A percentile compares a stretch with the other conserved stretches of the same genome.
Conservation (phyloP, 1,140 invertebrate genomes). For the Eubasilissa regina region DNA sequence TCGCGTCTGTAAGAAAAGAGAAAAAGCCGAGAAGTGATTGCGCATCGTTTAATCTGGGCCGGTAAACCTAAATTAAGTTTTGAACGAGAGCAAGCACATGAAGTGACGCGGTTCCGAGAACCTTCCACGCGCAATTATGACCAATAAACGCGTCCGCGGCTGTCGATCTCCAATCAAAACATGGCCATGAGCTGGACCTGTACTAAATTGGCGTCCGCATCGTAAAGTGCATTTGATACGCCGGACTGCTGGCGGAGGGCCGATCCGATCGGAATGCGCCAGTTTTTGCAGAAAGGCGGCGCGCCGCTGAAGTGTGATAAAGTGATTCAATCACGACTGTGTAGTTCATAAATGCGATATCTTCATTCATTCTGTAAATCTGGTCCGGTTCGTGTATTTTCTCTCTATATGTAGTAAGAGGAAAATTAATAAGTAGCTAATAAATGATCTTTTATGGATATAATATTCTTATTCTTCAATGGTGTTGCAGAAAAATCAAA, state of each 20-base stretch:
- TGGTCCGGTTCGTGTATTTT: too few species aligned
- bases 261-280: neutral
- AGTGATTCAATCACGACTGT: too few species aligned
- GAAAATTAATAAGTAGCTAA: neutral
- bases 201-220: constrained; percentile 30
- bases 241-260: neutral
- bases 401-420: too few species aligned
- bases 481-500: too few species aligned
- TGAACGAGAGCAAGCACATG: neutral
- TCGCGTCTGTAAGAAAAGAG: too few species aligned
- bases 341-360: too few species aligned
- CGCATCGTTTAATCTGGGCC: constrained; percentile 13
- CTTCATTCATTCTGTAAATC: too few species aligned
- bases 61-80: constrained; percentile 1
- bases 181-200: constrained; percentile 8
- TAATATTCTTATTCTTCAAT: too few species aligned
- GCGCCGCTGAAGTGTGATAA: too few species aligned
- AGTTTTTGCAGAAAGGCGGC: too few species aligned
- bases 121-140: constrained; percentile 14
- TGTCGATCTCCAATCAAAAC: constrained; percentile 22
- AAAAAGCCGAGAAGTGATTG: neutral
- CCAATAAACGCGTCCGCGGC: neutral
- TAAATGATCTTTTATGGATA: too few species aligned
- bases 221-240: constrained; percentile 37
- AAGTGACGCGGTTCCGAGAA: constrained; percentile 1